Evolutionary conservation across 2,113 vertebrate genomes (phyloP), one percentile per base, ranked within the genome.

Genomic region (Pholis gunnellus): DNA sequence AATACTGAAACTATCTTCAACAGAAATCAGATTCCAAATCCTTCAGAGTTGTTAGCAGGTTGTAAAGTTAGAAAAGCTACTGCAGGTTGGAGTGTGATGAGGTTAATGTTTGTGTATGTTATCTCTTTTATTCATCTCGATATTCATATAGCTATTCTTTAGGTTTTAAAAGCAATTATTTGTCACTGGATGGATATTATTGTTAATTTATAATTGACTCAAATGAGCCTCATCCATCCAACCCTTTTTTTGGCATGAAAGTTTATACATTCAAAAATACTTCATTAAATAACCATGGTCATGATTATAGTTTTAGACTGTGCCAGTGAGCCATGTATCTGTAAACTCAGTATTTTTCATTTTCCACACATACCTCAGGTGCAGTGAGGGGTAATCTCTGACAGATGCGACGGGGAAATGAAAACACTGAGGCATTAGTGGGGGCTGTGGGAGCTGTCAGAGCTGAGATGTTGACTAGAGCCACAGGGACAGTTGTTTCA

Each of bases 331-430:
- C 69, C 46, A 42, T 50, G 8, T 38, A 78, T 59, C 46, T 75
- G 20, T 54, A n/a, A 25, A 44, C 68, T 52, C 17, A 7, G 27
- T 71, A 59, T 59, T 73, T 70, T 79, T 67, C 27, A 68, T 75
- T 79, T 0, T 65, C 46, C 50, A 22, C 46, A 76, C 76, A 88
- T 87, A 87, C 79, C 77, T 87, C 65, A 57, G 78, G 88, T 88
- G 84, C 79, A 81, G 56, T 25, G 64, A 85, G 59, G 71, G 69
- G 74, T 78, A 81, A 85, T 79, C 57, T 72, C 22, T 82, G 83
- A 86, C 85, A 89, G 87, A 89, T 87, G 84, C 42, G 1, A 44
- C 5, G 10, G 44, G 46, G 48, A 78, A 79, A 87, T 80, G 69
- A 84, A 86, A 89, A 89, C 78, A 85, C 17, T 17, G 75, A 5